A percentile compares a stretch with the other conserved stretches of the same genome.
phyloP scores from a whole-genome alignment of 2,797 vertebrate genomes.

The Myotis findleyi region DNA sequence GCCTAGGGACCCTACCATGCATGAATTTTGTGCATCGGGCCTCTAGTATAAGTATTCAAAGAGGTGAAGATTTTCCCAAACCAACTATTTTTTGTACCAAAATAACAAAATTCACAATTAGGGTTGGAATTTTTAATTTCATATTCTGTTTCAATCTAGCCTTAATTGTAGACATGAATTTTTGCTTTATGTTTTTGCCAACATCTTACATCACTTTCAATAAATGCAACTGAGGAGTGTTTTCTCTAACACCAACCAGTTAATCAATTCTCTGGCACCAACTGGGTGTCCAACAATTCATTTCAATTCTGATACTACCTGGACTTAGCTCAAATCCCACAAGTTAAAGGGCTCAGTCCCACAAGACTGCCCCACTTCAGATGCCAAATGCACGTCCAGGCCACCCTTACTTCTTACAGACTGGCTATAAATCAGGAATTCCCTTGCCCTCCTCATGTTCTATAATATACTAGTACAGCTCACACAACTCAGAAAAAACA shows the following conservation, averaged over 20 bases:
- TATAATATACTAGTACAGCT: slow-evolving; percentile 10
- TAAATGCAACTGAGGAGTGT: not conserved
- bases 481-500: slow-evolving; percentile 19
- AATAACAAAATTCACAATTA: slow-evolving; percentile 41
- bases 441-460: not conserved
- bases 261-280: slow-evolving; percentile 18
- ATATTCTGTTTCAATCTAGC: not conserved
- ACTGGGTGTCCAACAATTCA: slow-evolving; percentile 10
- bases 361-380: not conserved
- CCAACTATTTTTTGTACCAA: not conserved
- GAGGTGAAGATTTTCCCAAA: slow-evolving; percentile 44
- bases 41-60: not conserved
- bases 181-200: not conserved
- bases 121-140: slow-evolving; percentile 21
- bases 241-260: slow-evolving; percentile 15
- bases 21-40: no score
- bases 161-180: not conserved
- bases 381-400: not conserved
- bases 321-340: not conserved
- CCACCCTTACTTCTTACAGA: not conserved
- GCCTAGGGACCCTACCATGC: no score
- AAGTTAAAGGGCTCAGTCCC: not conserved
- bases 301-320: not conserved
- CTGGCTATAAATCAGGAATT: not conserved
- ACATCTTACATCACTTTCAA: not conserved